Base-by-base conservation (phyloP, 2,888 invertebrate genomes). In the Cerastis rubricosa region DNA sequence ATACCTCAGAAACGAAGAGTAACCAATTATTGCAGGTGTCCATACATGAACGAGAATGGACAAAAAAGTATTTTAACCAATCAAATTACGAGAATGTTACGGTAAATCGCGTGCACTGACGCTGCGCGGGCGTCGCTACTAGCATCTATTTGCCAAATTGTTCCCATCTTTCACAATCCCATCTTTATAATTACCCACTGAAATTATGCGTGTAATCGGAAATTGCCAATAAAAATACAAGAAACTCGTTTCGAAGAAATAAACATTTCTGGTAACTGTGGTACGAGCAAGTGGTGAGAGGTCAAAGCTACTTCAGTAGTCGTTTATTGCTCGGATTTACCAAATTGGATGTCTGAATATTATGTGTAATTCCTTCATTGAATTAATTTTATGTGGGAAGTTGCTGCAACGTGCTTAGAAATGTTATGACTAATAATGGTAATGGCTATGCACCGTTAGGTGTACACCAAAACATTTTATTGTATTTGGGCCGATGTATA, bases 221-320 rank as follows among this genome's bases (percentile, higher is more conserved):
- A 92, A 92, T 92, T 89, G 90, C 77, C 87, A 79, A 88, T 91
- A 90, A 91, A 90, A 89, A 87, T 89, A 90, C 88, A 85, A 90
- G 83, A 87, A 89, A 90, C 88, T 85, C 75, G 88, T 87, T 87
- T 76, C 80, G 78, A 85, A 67, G 88, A 78, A 84, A 80, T 78
- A 67, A 84, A 74, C 35, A 74, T 78, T 74, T 80, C 77, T 78
- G 77, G 64, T 87, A 85, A 71, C 80, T 84, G 85, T 86, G 83
- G 64, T 82, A 65, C 57, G 82, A 57, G 22, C 49, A 76, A 86
- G 85, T 87, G 88, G 80, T 82, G 66, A 86, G 86, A 85, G 88
- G 88, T 88, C 87, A 87, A 85, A 88, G 93, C 90, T 92, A 90
- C 92, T 87, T 88, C 90, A 92, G 92, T 82, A 93, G 92, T 90